phyloP scores from a whole-genome alignment of 2,113 vertebrate species.

The Mellivora capensis region DNA sequence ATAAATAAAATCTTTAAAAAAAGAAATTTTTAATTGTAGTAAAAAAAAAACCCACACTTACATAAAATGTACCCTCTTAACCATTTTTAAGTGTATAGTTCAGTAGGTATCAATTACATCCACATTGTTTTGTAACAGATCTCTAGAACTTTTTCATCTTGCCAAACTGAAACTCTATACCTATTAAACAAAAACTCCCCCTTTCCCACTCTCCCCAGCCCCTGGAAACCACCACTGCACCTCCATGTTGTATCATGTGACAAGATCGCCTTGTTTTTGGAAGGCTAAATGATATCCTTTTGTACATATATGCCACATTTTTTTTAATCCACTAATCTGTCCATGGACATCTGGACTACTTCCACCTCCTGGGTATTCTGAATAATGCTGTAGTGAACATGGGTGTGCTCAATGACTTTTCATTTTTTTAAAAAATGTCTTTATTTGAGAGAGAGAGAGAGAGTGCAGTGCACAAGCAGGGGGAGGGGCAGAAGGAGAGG shows the following conservation, averaged over 20 bases:
- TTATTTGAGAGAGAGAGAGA: background rate
- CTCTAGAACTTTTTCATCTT: background rate
- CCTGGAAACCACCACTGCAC: background rate
- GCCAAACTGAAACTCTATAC: background rate
- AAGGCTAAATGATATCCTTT: background rate
- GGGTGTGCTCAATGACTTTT: background rate
- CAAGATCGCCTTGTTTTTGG: background rate
- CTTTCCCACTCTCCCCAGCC: background rate
- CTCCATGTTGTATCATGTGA: background rate
- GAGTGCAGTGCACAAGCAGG: background rate
- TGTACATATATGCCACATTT: background rate
- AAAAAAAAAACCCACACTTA: background rate
- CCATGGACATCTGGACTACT: background rate
- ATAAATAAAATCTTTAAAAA: background rate
- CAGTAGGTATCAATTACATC: background rate
- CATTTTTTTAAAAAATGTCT: background rate
- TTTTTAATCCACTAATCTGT: background rate
- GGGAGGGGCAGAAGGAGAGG: background rate
- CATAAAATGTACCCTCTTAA: background rate
- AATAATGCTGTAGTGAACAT: background rate
- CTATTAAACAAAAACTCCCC: background rate
- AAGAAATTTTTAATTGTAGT: background rate
- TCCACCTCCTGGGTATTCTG: background rate
- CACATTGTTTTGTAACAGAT: background rate
- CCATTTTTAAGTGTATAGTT: background rate